phyloP scores from a whole-genome alignment of 2,113 vertebrate genomes.

The Takifugu flavidus region DNA sequence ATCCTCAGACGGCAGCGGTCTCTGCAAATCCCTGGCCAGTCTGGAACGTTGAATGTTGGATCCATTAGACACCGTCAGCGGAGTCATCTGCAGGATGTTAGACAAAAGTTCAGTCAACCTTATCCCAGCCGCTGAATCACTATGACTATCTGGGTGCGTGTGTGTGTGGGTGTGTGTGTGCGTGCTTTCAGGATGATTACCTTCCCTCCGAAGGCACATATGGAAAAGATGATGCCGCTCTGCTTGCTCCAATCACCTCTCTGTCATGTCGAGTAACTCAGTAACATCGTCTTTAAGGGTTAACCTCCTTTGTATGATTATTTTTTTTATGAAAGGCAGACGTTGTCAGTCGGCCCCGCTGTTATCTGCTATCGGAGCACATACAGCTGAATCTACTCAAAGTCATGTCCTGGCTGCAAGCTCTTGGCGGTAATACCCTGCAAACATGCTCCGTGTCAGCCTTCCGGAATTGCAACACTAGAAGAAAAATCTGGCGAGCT shows the following conservation, averaged over 20 bases:
- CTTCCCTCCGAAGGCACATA: slow-evolving; percentile 29
- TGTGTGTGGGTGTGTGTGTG: slow-evolving; percentile 4
- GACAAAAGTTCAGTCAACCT: slow-evolving; percentile 35
- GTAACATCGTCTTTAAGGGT: neutral
- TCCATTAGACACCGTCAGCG: slow-evolving; percentile 15
- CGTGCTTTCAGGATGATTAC: slow-evolving; percentile 17
- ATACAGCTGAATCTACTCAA: slow-evolving; percentile 10
- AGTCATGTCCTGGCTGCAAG: neutral
- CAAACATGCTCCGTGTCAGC: neutral
- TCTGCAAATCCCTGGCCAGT: slow-evolving; percentile 21
- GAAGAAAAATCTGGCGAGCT: slow-evolving; percentile 4
- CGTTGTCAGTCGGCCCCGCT: neutral
- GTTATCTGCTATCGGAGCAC: neutral
- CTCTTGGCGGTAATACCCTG: slow-evolving; percentile 13
- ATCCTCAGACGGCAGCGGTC: neutral
- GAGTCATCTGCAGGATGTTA: slow-evolving; percentile 23
- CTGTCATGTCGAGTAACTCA: slow-evolving; percentile 20
- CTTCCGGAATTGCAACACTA: neutral
- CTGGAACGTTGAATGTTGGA: slow-evolving; percentile 23
- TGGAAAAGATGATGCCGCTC: slow-evolving; percentile 49
- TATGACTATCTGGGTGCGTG: neutral
- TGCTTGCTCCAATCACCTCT: slow-evolving; percentile 13
- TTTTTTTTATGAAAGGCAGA: neutral
- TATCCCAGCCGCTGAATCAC: slow-evolving; percentile 37
- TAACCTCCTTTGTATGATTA: neutral